A percentile compares a stretch with the other conserved stretches of the same genome.
Conservation (phyloP, 1,140 invertebrate genomes). For the Nasonia giraulti region DNA sequence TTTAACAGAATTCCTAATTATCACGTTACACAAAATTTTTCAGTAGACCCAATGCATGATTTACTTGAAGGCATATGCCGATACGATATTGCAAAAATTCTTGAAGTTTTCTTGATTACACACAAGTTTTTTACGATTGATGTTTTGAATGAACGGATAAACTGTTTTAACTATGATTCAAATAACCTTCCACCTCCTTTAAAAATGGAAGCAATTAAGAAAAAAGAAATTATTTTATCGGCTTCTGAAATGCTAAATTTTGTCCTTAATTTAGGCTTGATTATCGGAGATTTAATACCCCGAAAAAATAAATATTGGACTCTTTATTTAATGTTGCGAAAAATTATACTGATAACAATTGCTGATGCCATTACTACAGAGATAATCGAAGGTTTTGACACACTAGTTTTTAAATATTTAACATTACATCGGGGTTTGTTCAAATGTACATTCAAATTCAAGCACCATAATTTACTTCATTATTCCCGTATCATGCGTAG, state of each 20-base stretch:
- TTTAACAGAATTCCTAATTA: constrained; percentile 62
- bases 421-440: not conserved
- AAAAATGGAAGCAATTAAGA: constrained; percentile 55
- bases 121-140: constrained; percentile 59
- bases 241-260: constrained; percentile 62
- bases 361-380: not conserved
- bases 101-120: constrained; percentile 59
- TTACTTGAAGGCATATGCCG: constrained; percentile 66
- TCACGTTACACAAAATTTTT: constrained; percentile 65
- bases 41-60: constrained; percentile 69
- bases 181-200: constrained; percentile 33
- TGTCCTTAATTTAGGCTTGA: constrained; percentile 58
- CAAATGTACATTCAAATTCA: not conserved
- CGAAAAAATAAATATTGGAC: constrained; percentile 57
- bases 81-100: constrained; percentile 62
- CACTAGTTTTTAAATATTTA: not conserved
- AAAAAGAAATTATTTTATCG: constrained; percentile 56
- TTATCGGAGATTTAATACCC: constrained; percentile 60
- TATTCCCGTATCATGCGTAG: not conserved
- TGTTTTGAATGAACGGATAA: constrained; percentile 41
- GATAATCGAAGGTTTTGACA: not conserved
- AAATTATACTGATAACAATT: not conserved
- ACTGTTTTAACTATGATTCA: constrained; percentile 40
- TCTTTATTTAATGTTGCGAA: constrained; percentile 43
- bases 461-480: constrained; percentile 21